Conservation (phyloP, 2,113 vertebrate genomes). For the Tauraco erythrolophus region DNA sequence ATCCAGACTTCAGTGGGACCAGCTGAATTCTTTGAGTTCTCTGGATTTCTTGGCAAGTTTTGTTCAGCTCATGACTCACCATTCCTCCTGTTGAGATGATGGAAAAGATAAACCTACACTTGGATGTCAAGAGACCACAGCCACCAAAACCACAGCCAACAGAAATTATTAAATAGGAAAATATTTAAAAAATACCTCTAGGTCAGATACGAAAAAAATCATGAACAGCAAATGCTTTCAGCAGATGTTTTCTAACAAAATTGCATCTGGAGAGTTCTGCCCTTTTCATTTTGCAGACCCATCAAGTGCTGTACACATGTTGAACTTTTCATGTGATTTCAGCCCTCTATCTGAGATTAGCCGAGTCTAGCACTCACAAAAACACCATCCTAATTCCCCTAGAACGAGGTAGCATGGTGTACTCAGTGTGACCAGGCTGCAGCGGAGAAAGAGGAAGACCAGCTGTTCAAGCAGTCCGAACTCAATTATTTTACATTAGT, state of each 20-base stretch:
- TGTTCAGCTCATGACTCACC: background rate
- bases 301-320: background rate
- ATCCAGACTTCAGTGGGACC: background rate
- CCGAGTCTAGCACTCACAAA: background rate
- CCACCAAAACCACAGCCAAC: background rate
- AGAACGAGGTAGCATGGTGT: background rate
- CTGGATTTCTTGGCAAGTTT: background rate
- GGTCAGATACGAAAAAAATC: background rate
- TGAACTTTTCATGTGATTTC: background rate
- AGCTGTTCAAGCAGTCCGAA: background rate
- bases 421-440: background rate
- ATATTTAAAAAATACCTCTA: background rate
- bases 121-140: background rate
- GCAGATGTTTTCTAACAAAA: slow-evolving; percentile 4
- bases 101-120: background rate
- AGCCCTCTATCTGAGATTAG: background rate
- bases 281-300: background rate
- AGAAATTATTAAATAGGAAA: background rate
- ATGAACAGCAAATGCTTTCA: background rate
- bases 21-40: background rate
- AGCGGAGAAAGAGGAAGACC: background rate
- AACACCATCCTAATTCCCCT: background rate
- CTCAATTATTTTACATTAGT: slow-evolving; percentile 19
- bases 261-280: background rate
- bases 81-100: background rate